Base-by-base conservation (phyloP, 2,113 vertebrate genomes). In the Hyperopisus bebe region DNA sequence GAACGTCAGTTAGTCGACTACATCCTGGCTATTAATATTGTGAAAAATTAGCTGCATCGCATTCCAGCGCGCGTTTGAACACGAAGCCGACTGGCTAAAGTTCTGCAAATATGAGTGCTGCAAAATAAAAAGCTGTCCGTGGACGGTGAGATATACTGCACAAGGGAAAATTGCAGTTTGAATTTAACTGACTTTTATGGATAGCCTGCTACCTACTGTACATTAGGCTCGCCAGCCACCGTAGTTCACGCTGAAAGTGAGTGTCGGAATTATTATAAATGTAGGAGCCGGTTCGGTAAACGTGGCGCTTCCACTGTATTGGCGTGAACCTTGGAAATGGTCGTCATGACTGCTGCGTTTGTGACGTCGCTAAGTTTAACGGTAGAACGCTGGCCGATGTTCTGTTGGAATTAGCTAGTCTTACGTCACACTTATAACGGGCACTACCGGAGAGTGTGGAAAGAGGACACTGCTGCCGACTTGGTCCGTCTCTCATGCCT, bases 351-450 rank as follows among this genome's bases (percentile, higher is more conserved):
- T 39, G 74, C 74, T 48, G 62, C 66, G 21, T 7, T 15, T 77
- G 88, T 88, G n/a, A 70, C 46, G 62, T 88, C 17, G 66, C 62
- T 17, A 10, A 27, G n/a, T n/a, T 77, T 74, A 89, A 70, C 62
- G 47, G 74, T 77, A 51, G 47, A 35, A 21, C 66, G 70, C 88
- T 27, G 85, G 48, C 11, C 85, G 85, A 53, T 15, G 44, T 86
- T 51, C 48, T 27, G 44, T 80, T 19, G 66, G 70, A 80, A 89
- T 89, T 53, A 80, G 88, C 88, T 74, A 74, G 42, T 89, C 89
- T 89, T 58, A 83, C 89, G 89, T 89, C 88, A 89, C 77, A n/a
- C 51, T 17, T 15, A 46, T 89, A 84, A 58, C 77, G 88, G 77
- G 80, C 50, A 83, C 70, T 42, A 51, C 48, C 50, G 24, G 74